Base-by-base conservation (phyloP, 2,888 invertebrate genomes). In the Cheilosia soror region DNA sequence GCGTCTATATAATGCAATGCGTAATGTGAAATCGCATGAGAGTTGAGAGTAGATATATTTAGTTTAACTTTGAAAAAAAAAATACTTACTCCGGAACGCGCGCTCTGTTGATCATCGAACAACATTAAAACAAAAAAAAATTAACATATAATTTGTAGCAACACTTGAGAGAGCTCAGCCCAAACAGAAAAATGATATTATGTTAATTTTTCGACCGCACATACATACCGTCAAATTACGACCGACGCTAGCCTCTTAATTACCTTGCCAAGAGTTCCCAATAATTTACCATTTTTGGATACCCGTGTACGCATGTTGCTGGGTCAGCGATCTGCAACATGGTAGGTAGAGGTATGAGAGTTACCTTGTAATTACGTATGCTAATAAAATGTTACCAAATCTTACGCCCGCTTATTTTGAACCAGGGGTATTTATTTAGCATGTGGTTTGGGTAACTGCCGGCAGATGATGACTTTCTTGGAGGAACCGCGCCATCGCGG, bases 281-380 rank as follows among this genome's bases (percentile, higher is more conserved):
- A 78, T 78, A 49, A 29, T 44, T 63, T 68, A 37, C 6, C n/a
- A 15, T 47, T 27, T 47, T 29, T 55, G 4, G 40, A 57, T 44
- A 5, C 33, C 27, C 15, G 33, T 37, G 31, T 44, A 73, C 60
- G 60, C 66, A 80, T 80, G 80, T 68, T 68, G 73, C 68, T 75
- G 47, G 62, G 60, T 47, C 68, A 80, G 73, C 49, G 62, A 42
- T 80, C 68, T 73, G 60, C 73, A 80, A 62, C 80, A 55, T 71
- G 51, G 42, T 33, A 25, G 62, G 47, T 47, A 25, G 27, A 27
- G 25, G 11, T 11, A 51, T n/a, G 11, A 13, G 31, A 40, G 51
- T 60, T 49, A 20, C 57, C 72, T 72, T 51, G 72, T 65, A 58
- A 79, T 65, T 72, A 79, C 42, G 65, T 66, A 58, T 79, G 72